Base-by-base conservation (phyloP, 1,140 invertebrate genomes). In the Sycophila sp. region DNA sequence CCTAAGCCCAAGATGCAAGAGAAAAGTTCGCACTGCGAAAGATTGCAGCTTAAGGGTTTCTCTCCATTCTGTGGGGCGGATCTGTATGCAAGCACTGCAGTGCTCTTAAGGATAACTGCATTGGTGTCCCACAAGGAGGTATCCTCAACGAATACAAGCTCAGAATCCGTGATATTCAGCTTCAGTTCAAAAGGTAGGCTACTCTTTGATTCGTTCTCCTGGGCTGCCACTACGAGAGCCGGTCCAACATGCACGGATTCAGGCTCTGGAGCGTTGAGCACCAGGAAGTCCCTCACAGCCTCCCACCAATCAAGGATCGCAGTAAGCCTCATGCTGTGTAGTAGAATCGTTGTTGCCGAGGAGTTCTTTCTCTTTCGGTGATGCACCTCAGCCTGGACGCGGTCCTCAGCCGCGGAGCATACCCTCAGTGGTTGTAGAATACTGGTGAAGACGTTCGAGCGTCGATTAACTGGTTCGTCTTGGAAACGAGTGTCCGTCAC, bases 241-340 rank as follows among this genome's bases (percentile, higher is more conserved):
- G 76, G 72, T 13, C 45, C 22, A 0, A 45, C 22, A 28, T 69
- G 73, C 42, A 59, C 47, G 2, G 63, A 78, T 67, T 81, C 79
- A 0, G 84, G 85, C 64, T 83, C 81, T 0, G 83, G 77, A 0
- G 82, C 78, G 53, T 87, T 83, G 0, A 86, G 49, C 7, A 89
- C 77, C 0, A 99, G 87, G 83, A 97, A 99, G 75, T 96, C 91
- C 75, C 90, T 90, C 0, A 95, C 89, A 11, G 91, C 90, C 79
- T 96, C 91, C 90, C 97, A 93, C 94, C 97, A 99, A 83, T 98
- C 96, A 75, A 98, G 87, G 53, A 98, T 93, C 0, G 94, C 93
- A 89, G 98, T 96, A 5, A 99, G 84, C 55, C 97, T 88, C 95
- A 99, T 98, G 80, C 98, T 97, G 81, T 98, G 98, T 3, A 99